Evolutionary conservation across 2,888 invertebrate genomes (phyloP).

Genomic region (Drosophila paracracens): DNA sequence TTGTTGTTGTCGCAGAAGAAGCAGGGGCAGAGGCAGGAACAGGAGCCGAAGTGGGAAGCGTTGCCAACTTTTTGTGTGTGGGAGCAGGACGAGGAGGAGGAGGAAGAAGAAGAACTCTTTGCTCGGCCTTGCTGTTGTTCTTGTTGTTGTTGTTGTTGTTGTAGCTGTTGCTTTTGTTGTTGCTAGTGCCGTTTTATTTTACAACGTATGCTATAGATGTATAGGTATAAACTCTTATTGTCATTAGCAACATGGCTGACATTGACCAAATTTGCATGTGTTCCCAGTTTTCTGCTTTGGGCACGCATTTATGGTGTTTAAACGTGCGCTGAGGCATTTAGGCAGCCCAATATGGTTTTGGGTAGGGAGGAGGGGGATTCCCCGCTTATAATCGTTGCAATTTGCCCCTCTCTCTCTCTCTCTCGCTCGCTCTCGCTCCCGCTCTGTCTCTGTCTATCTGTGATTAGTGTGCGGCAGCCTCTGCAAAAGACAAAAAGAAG

Average conservation of each 20-base stretch:
- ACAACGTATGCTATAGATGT: slow-evolving; percentile 83
- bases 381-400: slow-evolving; percentile 10
- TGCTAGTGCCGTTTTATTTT: slow-evolving; percentile 75
- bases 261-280: slow-evolving; percentile 80
- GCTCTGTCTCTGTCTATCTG: slow-evolving; percentile 27
- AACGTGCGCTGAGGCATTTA: slow-evolving; percentile 71
- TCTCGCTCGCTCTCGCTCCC: neutral
- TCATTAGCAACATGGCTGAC: slow-evolving; percentile 74
- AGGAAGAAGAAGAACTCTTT: slow-evolving; percentile 11
- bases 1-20: slow-evolving; percentile 22
- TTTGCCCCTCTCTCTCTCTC: slow-evolving; percentile 1
- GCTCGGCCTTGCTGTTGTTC: slow-evolving; percentile 14
- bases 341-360: slow-evolving; percentile 15
- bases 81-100: slow-evolving; percentile 5
- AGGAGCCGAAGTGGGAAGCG: slow-evolving; percentile 6
- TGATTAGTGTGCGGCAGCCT: slow-evolving; percentile 26
- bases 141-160: neutral
- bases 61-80: slow-evolving; percentile 18
- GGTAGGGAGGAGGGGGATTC: slow-evolving; percentile 12
- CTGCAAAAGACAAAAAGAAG: slow-evolving; percentile 28
- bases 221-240: slow-evolving; percentile 81
- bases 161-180: neutral
- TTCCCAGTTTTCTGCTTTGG: slow-evolving; percentile 82
- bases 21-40: slow-evolving; percentile 1
- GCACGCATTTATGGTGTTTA: slow-evolving; percentile 83